A percentile compares a stretch with the other conserved stretches of the same genome.
Evolutionary conservation across 2,113 vertebrate genomes (phyloP).

Genomic region (Coregonus clupeaformis): DNA sequence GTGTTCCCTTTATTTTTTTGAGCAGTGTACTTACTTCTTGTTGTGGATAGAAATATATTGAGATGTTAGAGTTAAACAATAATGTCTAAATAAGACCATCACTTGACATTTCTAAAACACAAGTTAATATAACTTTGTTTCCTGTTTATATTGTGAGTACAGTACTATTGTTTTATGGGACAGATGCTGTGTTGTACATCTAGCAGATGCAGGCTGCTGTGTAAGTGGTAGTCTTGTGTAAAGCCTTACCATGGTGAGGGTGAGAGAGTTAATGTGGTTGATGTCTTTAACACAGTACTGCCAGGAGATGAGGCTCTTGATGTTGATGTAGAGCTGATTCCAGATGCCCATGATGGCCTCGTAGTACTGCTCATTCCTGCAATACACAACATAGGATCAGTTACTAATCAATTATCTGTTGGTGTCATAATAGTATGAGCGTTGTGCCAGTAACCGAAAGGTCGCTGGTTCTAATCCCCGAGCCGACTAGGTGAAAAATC

Average conservation of each 20-base stretch:
- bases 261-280: conserved; percentile 89
- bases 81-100: not conserved
- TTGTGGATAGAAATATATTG: too few species aligned
- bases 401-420: not conserved
- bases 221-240: too few species aligned
- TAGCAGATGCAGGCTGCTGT: too few species aligned
- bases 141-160: not conserved
- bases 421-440: too few species aligned
- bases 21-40: too few species aligned
- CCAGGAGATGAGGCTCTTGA: conserved; percentile 97
- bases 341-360: conserved; percentile 91
- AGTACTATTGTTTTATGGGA: not conserved
- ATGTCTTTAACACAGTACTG: conserved; percentile 93
- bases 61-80: too few species aligned
- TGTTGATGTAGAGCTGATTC: conserved; percentile 96
- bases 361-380: conserved; percentile 93
- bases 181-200: too few species aligned
- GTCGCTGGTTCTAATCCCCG: too few species aligned
- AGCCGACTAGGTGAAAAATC: too few species aligned
- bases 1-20: too few species aligned
- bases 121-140: not conserved
- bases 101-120: not conserved
- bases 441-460: too few species aligned
- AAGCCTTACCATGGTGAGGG: conserved; percentile 82
- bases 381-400: conserved; percentile 16